These are phyloP conservation scores for Palythoa grandiflora DNA, from an alignment of 92 coral and sea anemone species.

Conservation along the genomic window DNA sequence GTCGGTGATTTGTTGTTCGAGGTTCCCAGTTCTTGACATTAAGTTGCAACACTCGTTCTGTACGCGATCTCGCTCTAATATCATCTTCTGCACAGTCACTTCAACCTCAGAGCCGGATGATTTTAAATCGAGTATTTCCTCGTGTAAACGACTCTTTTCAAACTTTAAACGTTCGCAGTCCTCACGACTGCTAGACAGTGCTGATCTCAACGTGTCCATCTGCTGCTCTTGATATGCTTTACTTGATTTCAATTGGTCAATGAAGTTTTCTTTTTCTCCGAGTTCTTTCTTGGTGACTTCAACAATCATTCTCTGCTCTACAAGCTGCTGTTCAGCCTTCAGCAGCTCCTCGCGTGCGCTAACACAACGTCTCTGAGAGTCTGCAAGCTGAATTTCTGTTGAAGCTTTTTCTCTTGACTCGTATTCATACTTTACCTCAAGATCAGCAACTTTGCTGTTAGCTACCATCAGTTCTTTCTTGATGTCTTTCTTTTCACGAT, in stretches of 20 bases:
- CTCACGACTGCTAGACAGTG: slow-evolving; percentile 66
- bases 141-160: slow-evolving; percentile 75
- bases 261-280: slow-evolving; percentile 68
- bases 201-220: slow-evolving; percentile 45
- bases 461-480: slow-evolving; percentile 68
- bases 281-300: slow-evolving; percentile 77
- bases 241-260: slow-evolving; percentile 63
- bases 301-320: slow-evolving; percentile 68
- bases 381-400: slow-evolving; percentile 72
- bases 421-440: slow-evolving; percentile 84
- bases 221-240: slow-evolving; percentile 71
- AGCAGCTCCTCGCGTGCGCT: slow-evolving; percentile 71
- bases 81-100: slow-evolving; percentile 61
- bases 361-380: slow-evolving; percentile 68
- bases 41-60: slow-evolving; percentile 65
- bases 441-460: slow-evolving; percentile 73
- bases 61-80: slow-evolving; percentile 64
- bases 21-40: slow-evolving; percentile 56
- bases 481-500: slow-evolving; percentile 68
- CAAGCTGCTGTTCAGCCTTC: slow-evolving; percentile 73
- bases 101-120: slow-evolving; percentile 67
- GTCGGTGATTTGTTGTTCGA: slow-evolving; percentile 81
- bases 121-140: slow-evolving; percentile 68
- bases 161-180: slow-evolving; percentile 72
- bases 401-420: slow-evolving; percentile 79